A percentile compares a stretch with the other conserved stretches of the same genome.
These are phyloP conservation scores for Pinctada fucata DNA, from an alignment of 2,888 invertebrate genomes.

Conservation along the genomic window DNA sequence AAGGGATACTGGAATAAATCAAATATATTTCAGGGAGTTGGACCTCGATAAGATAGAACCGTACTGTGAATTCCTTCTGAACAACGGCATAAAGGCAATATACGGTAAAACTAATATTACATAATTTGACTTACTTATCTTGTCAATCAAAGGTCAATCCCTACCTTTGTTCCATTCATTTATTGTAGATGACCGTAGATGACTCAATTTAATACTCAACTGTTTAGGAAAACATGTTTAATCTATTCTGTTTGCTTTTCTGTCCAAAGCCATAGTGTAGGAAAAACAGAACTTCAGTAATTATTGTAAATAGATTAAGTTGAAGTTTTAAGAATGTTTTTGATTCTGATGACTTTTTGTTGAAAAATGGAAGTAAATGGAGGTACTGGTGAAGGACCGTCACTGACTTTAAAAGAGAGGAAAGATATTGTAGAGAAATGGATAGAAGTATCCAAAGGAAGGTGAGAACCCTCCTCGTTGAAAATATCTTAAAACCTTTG, in stretches of 20 bases:
- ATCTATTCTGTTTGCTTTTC: no score
- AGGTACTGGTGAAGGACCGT: slow-evolving; percentile 62
- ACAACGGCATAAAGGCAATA: slow-evolving; percentile 50
- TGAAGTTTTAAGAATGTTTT: no score
- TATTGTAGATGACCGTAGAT: no score
- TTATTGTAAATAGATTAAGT: no score
- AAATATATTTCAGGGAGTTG: slow-evolving; percentile 48
- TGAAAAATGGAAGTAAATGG: slow-evolving; percentile 57
- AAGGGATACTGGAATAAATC: no score
- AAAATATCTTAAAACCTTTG: no score
- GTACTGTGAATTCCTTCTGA: slow-evolving; percentile 54
- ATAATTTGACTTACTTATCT: no score
- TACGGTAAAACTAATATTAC: slow-evolving; percentile 46
- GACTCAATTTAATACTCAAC: no score
- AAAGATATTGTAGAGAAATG: slow-evolving; percentile 57
- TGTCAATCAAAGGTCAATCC: background rate
- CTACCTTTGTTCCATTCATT: no score
- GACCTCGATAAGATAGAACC: slow-evolving; percentile 53
- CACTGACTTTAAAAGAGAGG: slow-evolving; percentile 59
- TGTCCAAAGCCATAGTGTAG: no score
- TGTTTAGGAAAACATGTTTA: no score
- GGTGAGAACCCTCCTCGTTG: slow-evolving; percentile 17
- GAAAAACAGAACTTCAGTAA: no score
- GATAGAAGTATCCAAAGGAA: slow-evolving; percentile 55
- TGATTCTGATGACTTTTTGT: background rate